Conservation (phyloP, 1,140 invertebrate species). For the Dinothrombium tinctorium region DNA sequence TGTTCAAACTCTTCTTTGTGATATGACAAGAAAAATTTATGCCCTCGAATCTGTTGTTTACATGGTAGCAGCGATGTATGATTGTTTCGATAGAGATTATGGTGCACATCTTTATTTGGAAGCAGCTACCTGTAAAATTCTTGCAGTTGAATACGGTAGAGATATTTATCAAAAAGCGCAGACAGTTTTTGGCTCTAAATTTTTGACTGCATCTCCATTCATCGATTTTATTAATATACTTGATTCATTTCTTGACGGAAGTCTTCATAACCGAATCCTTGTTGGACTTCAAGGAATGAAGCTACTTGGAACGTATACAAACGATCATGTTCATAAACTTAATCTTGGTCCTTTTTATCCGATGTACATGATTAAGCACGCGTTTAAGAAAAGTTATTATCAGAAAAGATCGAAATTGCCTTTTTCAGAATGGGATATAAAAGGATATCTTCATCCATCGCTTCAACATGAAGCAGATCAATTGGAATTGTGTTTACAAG, state of each 20-base stretch:
- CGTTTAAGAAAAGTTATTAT: neutral
- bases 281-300: neutral
- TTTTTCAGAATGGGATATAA: constrained; percentile 5
- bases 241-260: constrained; percentile 9
- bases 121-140: constrained; percentile 23
- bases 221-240: constrained; percentile 8
- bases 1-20: constrained; percentile 27
- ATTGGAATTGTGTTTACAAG: constrained; percentile 26
- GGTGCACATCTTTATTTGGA: constrained; percentile 30
- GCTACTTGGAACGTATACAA: constrained; percentile 1
- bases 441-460: constrained; percentile 15
- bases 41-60: constrained; percentile 53
- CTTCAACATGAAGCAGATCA: constrained; percentile 13
- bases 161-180: constrained; percentile 1
- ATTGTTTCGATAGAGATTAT: constrained; percentile 29
- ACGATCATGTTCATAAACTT: neutral
- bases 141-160: constrained; percentile 4
- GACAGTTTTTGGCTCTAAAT: constrained; percentile 6
- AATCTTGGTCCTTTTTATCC: neutral
- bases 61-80: constrained; percentile 39
- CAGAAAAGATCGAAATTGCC: neutral
- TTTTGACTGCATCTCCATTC: constrained; percentile 1
- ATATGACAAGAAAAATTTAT: constrained; percentile 31
- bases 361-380: neutral
- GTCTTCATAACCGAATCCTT: constrained; percentile 6